Conservation (phyloP, 64 coral and sea anemone species). For the Montipora capricornis region DNA sequence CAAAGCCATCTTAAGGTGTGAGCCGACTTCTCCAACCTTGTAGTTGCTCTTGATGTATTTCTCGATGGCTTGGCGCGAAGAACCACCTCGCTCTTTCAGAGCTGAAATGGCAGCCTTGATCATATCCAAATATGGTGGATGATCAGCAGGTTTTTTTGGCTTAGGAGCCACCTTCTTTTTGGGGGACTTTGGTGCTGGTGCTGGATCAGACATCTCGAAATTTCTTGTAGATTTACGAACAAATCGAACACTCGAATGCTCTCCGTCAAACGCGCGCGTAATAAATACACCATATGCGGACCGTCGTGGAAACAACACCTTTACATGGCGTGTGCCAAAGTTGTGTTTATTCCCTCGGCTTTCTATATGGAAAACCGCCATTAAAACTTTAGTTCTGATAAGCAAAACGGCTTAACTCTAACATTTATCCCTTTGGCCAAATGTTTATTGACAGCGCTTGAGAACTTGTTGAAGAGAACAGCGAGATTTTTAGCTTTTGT, state of each 20-base stretch:
- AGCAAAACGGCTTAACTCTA: not conserved
- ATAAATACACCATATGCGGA: not conserved
- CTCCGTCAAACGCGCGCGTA: not conserved
- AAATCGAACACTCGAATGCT: not conserved
- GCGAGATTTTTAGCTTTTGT: not conserved
- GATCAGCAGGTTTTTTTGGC: conserved; percentile 8
- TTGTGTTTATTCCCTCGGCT: not conserved
- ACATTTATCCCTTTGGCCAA: not conserved
- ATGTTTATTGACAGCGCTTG: not conserved
- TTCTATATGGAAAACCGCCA: not conserved
- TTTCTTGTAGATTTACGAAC: not conserved
- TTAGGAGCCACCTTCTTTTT: not conserved
- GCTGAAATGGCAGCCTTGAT: conserved; percentile 19
- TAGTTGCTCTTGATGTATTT: conserved; percentile 50
- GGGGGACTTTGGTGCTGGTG: not conserved
- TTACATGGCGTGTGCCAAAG: not conserved
- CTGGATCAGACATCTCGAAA: conserved; percentile 17
- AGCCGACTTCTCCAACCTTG: conserved; percentile 17
- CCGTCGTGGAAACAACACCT: not conserved
- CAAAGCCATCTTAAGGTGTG: not conserved
- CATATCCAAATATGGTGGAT: conserved; percentile 33
- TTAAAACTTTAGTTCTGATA: not conserved
- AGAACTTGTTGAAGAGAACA: not conserved
- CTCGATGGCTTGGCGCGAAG: conserved; percentile 43
- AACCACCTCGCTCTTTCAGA: conserved; percentile 25